These are phyloP conservation scores for Theocolax elegans DNA, from an alignment of 1,140 invertebrate species.

Conservation along the genomic window DNA sequence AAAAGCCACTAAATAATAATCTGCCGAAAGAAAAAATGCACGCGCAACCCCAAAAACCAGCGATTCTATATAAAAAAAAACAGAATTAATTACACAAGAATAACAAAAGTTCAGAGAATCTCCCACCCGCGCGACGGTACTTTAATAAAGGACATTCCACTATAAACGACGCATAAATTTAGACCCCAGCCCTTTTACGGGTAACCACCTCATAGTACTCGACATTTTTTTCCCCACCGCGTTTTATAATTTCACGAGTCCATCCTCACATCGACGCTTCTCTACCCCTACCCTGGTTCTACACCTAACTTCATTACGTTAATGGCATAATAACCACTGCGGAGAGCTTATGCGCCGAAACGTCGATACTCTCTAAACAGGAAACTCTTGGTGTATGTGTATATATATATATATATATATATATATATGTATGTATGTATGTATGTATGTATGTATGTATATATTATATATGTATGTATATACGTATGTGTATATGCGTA, in stretches of 20 bases:
- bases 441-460: too few species aligned
- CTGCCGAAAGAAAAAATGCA: too few species aligned
- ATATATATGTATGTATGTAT: too few species aligned
- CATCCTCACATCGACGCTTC: constrained; percentile 39
- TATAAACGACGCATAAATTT: constrained; percentile 21
- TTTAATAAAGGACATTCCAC: constrained; percentile 26
- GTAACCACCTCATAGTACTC: constrained; percentile 10
- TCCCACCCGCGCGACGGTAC: too few species aligned
- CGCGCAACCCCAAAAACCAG: too few species aligned
- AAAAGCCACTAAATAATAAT: too few species aligned
- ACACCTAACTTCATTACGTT: constrained; percentile 63
- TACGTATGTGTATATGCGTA: neutral
- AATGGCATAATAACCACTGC: constrained; percentile 66
- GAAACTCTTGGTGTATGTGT: constrained; percentile 41
- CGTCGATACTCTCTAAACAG: constrained; percentile 55
- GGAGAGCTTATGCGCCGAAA: constrained; percentile 59
- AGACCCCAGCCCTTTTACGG: constrained; percentile 15
- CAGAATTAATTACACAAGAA: too few species aligned
- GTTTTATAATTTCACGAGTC: constrained; percentile 30
- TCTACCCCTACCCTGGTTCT: constrained; percentile 11
- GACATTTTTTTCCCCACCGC: constrained; percentile 6
- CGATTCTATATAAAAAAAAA: too few species aligned
- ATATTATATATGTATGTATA: too few species aligned
- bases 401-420: too few species aligned
- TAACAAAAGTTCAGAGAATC: too few species aligned